Base-by-base conservation (phyloP, 2,888 invertebrate species). In the Spodoptera picta region DNA sequence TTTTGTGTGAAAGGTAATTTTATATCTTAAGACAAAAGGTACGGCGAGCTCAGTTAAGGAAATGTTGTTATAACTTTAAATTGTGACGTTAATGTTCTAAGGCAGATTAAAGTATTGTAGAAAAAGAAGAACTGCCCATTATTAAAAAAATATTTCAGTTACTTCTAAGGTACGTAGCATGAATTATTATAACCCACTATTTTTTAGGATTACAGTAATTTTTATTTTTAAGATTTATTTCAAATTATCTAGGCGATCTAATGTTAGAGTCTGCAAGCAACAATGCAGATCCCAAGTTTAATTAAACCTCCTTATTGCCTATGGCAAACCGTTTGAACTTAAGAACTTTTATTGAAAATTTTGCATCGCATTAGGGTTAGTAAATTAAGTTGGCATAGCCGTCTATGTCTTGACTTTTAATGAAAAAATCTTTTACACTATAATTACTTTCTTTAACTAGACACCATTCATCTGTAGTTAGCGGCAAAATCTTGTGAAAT, bases 301-400 rank as follows among this genome's bases (percentile, higher is more conserved):
- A 73, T 75, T 71, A 75, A 71, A 58, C n/a, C 65, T 63, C 24
- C 41, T 49, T 62, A 63, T 23, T 63, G 58, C 42, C 51, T 62
- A 65, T 69, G 68, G 56, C 42, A 58, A 78, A 76, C 45, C 47
- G 49, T 66, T 64, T 62, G 50, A 57, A 65, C 57, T 61, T 68
- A 11, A 55, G 51, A 69, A 70, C 63, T 73, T 65, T 67, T 56
- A 55, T 45, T 24, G 45, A 53, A 23, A 49, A 61, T 56, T 69
- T 68, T 70, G 45, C 44, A 45, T 59, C 49, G 52, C 47, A 54
- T 61, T 61, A 61, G 58, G 36, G 41, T 47, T 23, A 27, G 42
- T 61, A 51, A 63, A 60, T 45, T 43, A 19, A 50, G 55, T 51
- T 27, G 27, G 42, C 19, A 24, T 46, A 7, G 4, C 19, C 14